Conservation (phyloP, 2,797 vertebrate genomes). For the Arrhamphus sclerolepis region DNA sequence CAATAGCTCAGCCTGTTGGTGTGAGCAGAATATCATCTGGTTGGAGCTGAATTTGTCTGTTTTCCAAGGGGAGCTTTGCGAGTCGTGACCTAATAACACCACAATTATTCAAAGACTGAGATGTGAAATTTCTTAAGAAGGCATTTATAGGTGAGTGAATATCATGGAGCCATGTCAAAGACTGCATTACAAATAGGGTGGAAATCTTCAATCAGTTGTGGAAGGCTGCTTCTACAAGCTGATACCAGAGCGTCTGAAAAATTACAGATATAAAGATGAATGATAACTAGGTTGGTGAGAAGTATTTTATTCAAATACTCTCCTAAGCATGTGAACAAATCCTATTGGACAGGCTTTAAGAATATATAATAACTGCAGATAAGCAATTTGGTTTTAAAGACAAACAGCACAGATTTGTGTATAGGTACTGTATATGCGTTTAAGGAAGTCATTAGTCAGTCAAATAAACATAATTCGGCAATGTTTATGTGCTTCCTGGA, state of each 20-base stretch:
- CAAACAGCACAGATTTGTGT: too few relatives aligned
- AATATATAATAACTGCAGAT: too few relatives aligned
- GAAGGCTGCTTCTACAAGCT: slow-evolving; percentile 9
- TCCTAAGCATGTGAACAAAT: too few relatives aligned
- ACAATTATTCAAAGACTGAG: slow-evolving; percentile 29
- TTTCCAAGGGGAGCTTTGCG: slow-evolving; percentile 20
- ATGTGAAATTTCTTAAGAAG: slow-evolving; percentile 48
- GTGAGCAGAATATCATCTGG: background rate
- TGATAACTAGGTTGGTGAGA: slow-evolving; percentile 28
- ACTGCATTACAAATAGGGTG: slow-evolving; percentile 1
- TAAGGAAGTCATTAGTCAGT: too few relatives aligned
- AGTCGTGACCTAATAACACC: slow-evolving; percentile 29
- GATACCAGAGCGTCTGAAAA: slow-evolving; percentile 59
- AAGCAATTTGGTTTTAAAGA: too few relatives aligned
- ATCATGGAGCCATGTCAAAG: slow-evolving; percentile 25
- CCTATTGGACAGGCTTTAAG: too few relatives aligned
- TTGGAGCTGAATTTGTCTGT: slow-evolving; percentile 9
- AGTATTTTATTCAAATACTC: too few relatives aligned
- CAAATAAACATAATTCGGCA: too few relatives aligned
- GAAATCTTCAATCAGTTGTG: slow-evolving; percentile 37
- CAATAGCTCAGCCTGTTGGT: too few relatives aligned
- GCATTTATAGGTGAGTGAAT: slow-evolving; percentile 56
- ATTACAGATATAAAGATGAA: slow-evolving; percentile 51
- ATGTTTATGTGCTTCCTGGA: too few relatives aligned
- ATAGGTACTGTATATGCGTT: too few relatives aligned